Base-by-base conservation (phyloP, 2,113 vertebrate species). In the Aix galericulata region DNA sequence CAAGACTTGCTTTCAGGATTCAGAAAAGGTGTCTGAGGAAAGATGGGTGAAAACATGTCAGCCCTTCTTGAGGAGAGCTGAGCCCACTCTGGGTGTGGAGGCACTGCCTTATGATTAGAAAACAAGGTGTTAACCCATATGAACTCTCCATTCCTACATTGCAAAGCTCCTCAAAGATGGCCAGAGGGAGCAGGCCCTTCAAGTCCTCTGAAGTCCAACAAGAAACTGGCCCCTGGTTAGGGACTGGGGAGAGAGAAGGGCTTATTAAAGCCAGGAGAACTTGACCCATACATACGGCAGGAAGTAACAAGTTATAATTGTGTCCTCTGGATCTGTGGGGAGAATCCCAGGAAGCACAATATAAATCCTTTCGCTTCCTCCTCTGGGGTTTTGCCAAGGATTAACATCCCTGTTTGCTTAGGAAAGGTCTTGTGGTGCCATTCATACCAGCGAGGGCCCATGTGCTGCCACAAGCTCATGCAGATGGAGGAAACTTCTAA, bases 381-480 rank as follows among this genome's bases (percentile, higher is more conserved):
- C 1, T 4, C 9, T 72, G 38, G 12, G 17, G 5, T 68, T 25
- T 68, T 36, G 56, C 66, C 78, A 89, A 68, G 60, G 52, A 84
- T 94, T 93, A 89, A 75, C 42, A 86, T 5, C 7, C 17, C 25
- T 60, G 8, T 75, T 84, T 53, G 8, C 42, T 85, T 64, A 64
- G 48, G 11, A 67, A 17, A 72, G 11, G 6, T 79, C 50, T 66
- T 69, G 32, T 0, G 0, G 10, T 85, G 67, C 40, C 63, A 84
- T 62, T 36, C 71, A 13, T 48, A 23, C 32, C 46, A 82, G 36
- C 11, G 32, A 60, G 34, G 7, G 66, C 21, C 27, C 11, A 31
- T 1, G 6, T 0, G 0, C 26, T 83, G 32, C 53, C 78, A 36
- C 34, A 83, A 53, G 68, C 81, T 82, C 55, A 76, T 0, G 3